Conservation (phyloP, 2,797 vertebrate genomes). For the Betta splendens region DNA sequence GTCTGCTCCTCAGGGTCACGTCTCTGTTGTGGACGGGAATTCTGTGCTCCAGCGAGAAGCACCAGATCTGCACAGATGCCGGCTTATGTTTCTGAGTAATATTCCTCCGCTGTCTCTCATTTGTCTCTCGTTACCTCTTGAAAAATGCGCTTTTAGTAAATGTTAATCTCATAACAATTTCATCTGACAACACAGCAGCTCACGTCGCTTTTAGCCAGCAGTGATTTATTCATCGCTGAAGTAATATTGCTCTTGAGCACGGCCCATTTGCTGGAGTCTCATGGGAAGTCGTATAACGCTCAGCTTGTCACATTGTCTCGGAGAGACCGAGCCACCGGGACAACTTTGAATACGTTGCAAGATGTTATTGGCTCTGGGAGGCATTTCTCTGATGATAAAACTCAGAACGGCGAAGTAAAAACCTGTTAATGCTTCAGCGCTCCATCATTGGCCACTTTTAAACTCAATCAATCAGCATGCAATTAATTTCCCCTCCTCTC, state of each 20-base stretch:
- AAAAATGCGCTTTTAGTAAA: constrained; percentile 48
- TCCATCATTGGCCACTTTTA: constrained; percentile 54
- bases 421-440: constrained; percentile 49
- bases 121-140: no score
- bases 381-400: constrained; percentile 54
- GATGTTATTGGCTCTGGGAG: constrained; percentile 59
- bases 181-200: constrained; percentile 38
- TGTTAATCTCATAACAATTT: constrained; percentile 56
- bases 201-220: constrained; percentile 29
- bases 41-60: no score
- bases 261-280: constrained; percentile 54
- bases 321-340: constrained; percentile 10
- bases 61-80: no score
- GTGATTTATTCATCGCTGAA: constrained; percentile 56
- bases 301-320: constrained; percentile 28
- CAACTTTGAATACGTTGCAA: constrained; percentile 44
- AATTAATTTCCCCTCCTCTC: constrained; percentile 46
- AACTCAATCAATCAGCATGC: constrained; percentile 52
- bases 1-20: no score
- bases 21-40: no score
- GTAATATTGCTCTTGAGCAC: constrained; percentile 32
- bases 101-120: no score
- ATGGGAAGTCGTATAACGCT: constrained; percentile 46
- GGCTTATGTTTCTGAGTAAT: no score
- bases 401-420: constrained; percentile 60